Evolutionary conservation across 2,888 invertebrate genomes (phyloP).

Genomic region (Metallyticus violacea): DNA sequence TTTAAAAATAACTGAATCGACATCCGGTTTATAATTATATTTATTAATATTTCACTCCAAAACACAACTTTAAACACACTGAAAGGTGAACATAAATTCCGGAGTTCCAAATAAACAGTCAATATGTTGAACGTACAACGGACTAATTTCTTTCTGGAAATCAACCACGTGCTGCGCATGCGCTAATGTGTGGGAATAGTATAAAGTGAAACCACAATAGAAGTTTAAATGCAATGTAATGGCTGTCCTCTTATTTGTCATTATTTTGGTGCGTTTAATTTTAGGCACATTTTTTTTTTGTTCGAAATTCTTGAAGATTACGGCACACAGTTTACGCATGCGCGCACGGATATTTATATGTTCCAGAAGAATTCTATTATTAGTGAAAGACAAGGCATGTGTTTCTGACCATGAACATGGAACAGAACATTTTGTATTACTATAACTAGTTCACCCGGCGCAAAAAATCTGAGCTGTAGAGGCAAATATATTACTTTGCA

Average conservation of each 20-base stretch:
- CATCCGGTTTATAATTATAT: background rate
- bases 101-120: background rate
- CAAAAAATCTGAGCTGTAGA: background rate
- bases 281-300: background rate
- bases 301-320: background rate
- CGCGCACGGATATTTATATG: background rate
- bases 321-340: background rate
- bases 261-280: background rate
- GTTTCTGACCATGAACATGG: background rate
- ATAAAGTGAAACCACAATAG: background rate
- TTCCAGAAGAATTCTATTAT: background rate
- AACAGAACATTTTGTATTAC: background rate
- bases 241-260: background rate
- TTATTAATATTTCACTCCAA: background rate
- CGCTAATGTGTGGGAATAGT: background rate
- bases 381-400: background rate
- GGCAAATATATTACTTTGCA: no score
- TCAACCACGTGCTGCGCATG: conserved; percentile 1
- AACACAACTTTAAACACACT: background rate
- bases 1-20: background rate
- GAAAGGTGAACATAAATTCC: background rate
- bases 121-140: background rate
- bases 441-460: background rate
- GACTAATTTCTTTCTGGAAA: conserved; percentile 4
- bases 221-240: background rate